A percentile compares a stretch with the other conserved stretches of the same genome.
phyloP scores from a whole-genome alignment of 2,888 invertebrate species.

The Euplagia quadripunctaria region DNA sequence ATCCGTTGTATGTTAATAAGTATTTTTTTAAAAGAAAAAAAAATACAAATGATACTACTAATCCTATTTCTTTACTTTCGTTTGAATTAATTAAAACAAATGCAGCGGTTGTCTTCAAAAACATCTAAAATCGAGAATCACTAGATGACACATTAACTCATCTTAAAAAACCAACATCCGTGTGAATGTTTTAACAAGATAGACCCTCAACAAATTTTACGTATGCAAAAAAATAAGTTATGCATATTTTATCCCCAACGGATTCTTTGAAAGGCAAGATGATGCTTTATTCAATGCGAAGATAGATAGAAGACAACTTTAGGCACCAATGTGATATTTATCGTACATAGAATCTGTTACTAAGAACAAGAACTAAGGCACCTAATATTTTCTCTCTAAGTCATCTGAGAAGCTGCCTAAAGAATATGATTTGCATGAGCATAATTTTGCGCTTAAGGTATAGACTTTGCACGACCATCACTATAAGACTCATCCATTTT shows the following conservation, averaged over 20 bases:
- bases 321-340: not conserved
- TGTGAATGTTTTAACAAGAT: not conserved
- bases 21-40: no score
- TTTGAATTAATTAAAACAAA: no score
- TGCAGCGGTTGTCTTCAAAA: no score
- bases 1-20: no score
- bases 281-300: not conserved
- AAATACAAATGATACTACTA: no score
- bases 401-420: not conserved
- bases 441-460: not conserved
- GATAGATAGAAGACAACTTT: not conserved
- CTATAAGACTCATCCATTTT: not conserved
- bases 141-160: not conserved
- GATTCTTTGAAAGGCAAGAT: not conserved
- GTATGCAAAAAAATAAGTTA: no score
- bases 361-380: no score
- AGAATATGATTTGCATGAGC: not conserved
- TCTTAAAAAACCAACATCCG: not conserved
- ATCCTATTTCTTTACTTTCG: no score
- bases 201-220: not conserved
- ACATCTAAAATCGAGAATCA: not conserved
- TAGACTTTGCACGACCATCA: not conserved
- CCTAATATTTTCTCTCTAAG: not conserved
- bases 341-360: not conserved
- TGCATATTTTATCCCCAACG: not conserved